Conservation (phyloP, 2,888 invertebrate species). For the Hylaea fasciaria region DNA sequence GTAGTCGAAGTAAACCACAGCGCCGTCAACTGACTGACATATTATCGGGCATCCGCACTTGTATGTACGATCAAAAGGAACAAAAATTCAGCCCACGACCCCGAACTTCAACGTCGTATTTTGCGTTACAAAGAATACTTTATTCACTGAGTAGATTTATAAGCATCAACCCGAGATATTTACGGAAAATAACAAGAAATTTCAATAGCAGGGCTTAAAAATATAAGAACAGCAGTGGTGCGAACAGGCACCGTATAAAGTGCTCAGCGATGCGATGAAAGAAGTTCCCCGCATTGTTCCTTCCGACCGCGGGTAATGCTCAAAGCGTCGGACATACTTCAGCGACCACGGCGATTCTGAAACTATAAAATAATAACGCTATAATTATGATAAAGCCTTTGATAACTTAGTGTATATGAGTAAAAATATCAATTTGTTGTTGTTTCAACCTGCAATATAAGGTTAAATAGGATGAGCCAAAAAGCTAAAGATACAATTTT, state of each 20-base stretch:
- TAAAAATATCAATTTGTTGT: too few species aligned
- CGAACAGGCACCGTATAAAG: conserved; percentile 54
- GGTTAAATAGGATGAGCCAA: too few species aligned
- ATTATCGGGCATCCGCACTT: too few species aligned
- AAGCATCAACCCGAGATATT: conserved; percentile 8
- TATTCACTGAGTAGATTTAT: neutral
- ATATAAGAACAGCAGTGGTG: conserved; percentile 47
- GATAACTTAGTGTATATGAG: too few species aligned
- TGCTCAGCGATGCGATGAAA: conserved; percentile 57
- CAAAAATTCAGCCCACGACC: too few species aligned
- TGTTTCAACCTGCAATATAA: too few species aligned
- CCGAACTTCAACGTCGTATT: neutral
- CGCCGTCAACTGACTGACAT: too few species aligned
- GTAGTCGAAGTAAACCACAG: too few species aligned
- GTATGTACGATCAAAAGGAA: too few species aligned
- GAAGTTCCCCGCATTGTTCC: conserved; percentile 53
- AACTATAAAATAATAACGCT: neutral
- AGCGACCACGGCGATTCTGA: neutral
- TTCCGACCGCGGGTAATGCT: conserved; percentile 30
- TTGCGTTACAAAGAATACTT: neutral
- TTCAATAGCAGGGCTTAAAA: conserved; percentile 38
- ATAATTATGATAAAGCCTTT: neutral
- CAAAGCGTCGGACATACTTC: conserved; percentile 1
- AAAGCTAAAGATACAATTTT: too few species aligned
- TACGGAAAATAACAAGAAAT: conserved; percentile 30